Evolutionary conservation across 2,113 vertebrate species (phyloP).

Genomic region (Paramormyrops kingsleyae): DNA sequence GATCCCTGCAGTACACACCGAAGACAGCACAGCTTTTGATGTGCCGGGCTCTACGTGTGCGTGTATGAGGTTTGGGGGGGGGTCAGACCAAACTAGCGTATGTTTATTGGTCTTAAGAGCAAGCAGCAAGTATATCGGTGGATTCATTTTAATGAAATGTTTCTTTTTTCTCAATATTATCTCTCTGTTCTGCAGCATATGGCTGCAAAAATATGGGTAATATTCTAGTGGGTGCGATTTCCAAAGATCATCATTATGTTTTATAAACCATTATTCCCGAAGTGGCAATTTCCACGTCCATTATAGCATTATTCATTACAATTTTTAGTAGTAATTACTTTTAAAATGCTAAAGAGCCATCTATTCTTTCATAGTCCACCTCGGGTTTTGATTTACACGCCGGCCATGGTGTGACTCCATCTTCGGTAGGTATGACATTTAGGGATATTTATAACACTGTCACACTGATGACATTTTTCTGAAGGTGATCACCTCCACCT

Average conservation of each 20-base stretch:
- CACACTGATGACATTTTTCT: constrained; percentile 79
- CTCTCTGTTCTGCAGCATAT: background rate
- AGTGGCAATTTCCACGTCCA: constrained; percentile 37
- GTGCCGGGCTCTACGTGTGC: background rate
- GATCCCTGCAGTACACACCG: background rate
- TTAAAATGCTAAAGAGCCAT: constrained; percentile 82
- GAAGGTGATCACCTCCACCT: constrained; percentile 77
- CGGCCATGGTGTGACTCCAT: constrained; percentile 64
- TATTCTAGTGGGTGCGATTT: constrained; percentile 53
- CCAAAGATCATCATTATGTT: constrained; percentile 69
- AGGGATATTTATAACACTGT: constrained; percentile 84
- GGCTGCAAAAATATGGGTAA: background rate
- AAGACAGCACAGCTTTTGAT: background rate
- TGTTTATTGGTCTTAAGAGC: background rate
- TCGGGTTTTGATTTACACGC: constrained; percentile 68
- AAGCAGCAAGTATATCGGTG: background rate
- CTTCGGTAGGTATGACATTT: constrained; percentile 81
- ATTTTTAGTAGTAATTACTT: constrained; percentile 86
- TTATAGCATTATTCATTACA: constrained; percentile 78
- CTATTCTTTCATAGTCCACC: constrained; percentile 58
- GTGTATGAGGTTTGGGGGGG: background rate
- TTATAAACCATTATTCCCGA: constrained; percentile 73
- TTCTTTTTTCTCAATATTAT: constrained; percentile 2
- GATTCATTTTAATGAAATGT: background rate
- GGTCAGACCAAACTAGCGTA: background rate